Evolutionary conservation across 2,113 vertebrate species (phyloP).

Genomic region (Antennarius striatus): DNA sequence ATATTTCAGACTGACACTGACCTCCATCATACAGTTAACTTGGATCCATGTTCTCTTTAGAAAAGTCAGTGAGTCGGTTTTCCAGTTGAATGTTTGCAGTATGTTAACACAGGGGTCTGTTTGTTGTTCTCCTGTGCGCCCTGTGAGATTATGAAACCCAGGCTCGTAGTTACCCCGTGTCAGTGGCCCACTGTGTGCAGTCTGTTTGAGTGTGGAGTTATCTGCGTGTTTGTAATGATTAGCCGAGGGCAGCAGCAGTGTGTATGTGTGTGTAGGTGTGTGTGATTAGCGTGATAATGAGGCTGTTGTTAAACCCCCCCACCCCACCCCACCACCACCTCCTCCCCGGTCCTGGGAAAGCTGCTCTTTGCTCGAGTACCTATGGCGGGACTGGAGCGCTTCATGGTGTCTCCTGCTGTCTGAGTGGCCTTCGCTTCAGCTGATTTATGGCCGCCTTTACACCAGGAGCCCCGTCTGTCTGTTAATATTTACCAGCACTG

Average conservation of each 20-base stretch:
- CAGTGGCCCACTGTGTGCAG: conserved; percentile 43
- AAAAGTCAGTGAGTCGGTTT: not conserved
- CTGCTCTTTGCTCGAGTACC: conserved; percentile 33
- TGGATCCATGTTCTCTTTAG: too few relatives aligned
- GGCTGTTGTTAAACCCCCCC: conserved; percentile 49
- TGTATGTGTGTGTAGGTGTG: conserved; percentile 23
- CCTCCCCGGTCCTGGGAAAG: conserved; percentile 81
- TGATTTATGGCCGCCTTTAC: conserved; percentile 84
- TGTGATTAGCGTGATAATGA: conserved; percentile 71
- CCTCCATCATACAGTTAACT: not conserved
- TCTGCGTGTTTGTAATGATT: conserved; percentile 75
- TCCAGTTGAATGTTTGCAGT: conserved; percentile 15
- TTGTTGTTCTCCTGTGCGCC: conserved; percentile 38
- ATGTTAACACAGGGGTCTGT: conserved; percentile 47
- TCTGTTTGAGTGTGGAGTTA: conserved; percentile 66
- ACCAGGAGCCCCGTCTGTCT: conserved; percentile 77
- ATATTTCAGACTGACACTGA: too few relatives aligned
- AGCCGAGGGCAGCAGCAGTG: conserved; percentile 55
- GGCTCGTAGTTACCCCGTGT: conserved; percentile 31
- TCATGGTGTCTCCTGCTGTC: conserved; percentile 76
- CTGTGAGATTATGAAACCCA: conserved; percentile 47
- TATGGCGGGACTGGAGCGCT: conserved; percentile 17
- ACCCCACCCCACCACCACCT: not conserved
- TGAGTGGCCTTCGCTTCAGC: conserved; percentile 84
- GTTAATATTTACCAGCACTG: conserved; percentile 88